Evolutionary conservation across 2,888 invertebrate genomes (phyloP).

Genomic region (Rhingia rostrata): DNA sequence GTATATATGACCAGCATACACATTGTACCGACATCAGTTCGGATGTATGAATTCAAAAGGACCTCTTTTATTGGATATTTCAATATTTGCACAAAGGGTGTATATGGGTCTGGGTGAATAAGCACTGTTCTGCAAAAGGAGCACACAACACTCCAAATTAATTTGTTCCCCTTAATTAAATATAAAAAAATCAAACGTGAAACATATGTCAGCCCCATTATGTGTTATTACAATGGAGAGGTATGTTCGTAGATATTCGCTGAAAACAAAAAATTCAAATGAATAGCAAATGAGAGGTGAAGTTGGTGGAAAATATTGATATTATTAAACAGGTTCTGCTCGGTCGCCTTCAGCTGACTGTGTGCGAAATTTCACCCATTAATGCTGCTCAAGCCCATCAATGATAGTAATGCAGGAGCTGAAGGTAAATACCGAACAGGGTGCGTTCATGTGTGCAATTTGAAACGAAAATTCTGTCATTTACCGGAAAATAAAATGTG

Average conservation of each 20-base stretch:
- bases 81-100: constrained; percentile 35
- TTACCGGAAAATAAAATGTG: not conserved
- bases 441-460: constrained; percentile 46
- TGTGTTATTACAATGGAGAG: constrained; percentile 5
- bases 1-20: not conserved
- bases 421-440: constrained; percentile 29
- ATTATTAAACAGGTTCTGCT: constrained; percentile 67
- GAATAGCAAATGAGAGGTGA: constrained; percentile 65
- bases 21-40: not conserved
- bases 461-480: constrained; percentile 6
- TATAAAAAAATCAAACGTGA: constrained; percentile 21
- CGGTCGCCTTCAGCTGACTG: constrained; percentile 47
- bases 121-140: constrained; percentile 22
- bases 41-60: constrained; percentile 42
- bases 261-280: constrained; percentile 52
- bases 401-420: not conserved
- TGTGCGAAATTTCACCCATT: constrained; percentile 15
- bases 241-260: constrained; percentile 12
- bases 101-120: constrained; percentile 45
- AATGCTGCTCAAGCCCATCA: not conserved
- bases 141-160: constrained; percentile 35
- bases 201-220: constrained; percentile 6
- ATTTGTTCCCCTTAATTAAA: constrained; percentile 63
- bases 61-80: constrained; percentile 35
- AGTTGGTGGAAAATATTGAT: constrained; percentile 69